Evolutionary conservation across 1,140 invertebrate genomes (phyloP).

Genomic region (Oryzaephilus surinamensis): DNA sequence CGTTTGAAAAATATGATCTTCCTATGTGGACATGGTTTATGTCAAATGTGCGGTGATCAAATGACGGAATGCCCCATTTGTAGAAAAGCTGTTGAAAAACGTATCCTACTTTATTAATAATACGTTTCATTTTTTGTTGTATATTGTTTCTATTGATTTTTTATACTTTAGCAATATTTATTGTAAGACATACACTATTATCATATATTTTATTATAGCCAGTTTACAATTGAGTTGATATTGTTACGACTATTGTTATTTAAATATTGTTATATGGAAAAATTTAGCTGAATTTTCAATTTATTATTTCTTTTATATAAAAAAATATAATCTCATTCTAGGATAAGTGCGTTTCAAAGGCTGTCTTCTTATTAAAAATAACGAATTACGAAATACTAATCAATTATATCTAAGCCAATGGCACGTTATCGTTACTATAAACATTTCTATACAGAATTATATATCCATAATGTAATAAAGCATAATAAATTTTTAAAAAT

Average conservation of each 20-base stretch:
- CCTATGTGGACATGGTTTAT: slow-evolving; percentile 93
- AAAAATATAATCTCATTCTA: slow-evolving; percentile 1
- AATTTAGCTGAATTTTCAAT: too few relatives aligned
- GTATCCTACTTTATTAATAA: slow-evolving; percentile 77
- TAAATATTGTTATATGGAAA: too few relatives aligned
- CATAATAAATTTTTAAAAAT: too few relatives aligned
- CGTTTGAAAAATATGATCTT: slow-evolving; percentile 98
- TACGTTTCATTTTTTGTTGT: slow-evolving; percentile 1
- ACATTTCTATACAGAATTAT: not conserved
- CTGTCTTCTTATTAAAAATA: too few relatives aligned
- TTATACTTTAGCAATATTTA: too few relatives aligned
- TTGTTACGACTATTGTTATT: not conserved
- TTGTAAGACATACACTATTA: not conserved
- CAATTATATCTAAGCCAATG: too few relatives aligned
- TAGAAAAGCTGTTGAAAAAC: slow-evolving; percentile 88
- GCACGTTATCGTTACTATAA: not conserved
- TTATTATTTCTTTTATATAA: too few relatives aligned
- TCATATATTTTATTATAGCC: slow-evolving; percentile 1
- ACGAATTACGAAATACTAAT: too few relatives aligned
- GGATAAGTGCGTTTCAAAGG: too few relatives aligned
- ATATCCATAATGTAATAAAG: too few relatives aligned
- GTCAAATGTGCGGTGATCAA: slow-evolving; percentile 95
- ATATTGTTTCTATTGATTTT: too few relatives aligned
- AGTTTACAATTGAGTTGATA: not conserved
- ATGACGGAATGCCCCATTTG: slow-evolving; percentile 97